Percentiles rank a stretch among this genome's conserved stretches.
Conservation (phyloP, 2,797 vertebrate species). For the Lerista edwardsae region DNA sequence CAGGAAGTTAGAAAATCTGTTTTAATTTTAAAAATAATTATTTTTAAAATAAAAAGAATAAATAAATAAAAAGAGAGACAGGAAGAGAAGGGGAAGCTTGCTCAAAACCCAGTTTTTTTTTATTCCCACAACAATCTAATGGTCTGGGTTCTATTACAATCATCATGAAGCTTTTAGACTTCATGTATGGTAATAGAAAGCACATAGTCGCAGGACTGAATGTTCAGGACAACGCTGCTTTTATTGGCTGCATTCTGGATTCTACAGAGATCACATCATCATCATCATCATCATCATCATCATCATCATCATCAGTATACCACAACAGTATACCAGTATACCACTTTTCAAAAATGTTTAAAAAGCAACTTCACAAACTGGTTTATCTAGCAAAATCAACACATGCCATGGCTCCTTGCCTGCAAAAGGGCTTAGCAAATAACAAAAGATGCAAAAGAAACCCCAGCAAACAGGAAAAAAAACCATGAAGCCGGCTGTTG, state of each 20-base stretch:
- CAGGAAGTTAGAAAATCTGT: background rate
- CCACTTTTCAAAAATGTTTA: too few species aligned
- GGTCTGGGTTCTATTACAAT: background rate
- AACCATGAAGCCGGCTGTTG: too few species aligned
- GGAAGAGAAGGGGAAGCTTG: rapidly evolving
- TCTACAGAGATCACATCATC: background rate
- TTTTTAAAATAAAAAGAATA: rapidly evolving
- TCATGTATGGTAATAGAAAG: constrained; percentile 1
- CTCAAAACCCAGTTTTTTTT: background rate
- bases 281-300: too few species aligned
- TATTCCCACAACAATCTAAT: background rate
- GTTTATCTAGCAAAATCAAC: too few species aligned
- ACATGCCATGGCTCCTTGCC: too few species aligned
- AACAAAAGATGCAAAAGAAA: too few species aligned
- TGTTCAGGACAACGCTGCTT: background rate
- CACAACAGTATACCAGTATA: too few species aligned
- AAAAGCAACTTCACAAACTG: too few species aligned
- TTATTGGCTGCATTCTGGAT: background rate
- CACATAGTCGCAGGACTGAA: background rate
- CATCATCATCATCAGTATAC: too few species aligned
- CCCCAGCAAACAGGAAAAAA: too few species aligned
- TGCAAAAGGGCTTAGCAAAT: too few species aligned
- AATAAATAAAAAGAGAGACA: rapidly evolving
- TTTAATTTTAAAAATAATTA: background rate
- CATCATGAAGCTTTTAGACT: background rate